phyloP scores from a whole-genome alignment of 2,888 invertebrate species.

The Eutolmus rufibarbis region DNA sequence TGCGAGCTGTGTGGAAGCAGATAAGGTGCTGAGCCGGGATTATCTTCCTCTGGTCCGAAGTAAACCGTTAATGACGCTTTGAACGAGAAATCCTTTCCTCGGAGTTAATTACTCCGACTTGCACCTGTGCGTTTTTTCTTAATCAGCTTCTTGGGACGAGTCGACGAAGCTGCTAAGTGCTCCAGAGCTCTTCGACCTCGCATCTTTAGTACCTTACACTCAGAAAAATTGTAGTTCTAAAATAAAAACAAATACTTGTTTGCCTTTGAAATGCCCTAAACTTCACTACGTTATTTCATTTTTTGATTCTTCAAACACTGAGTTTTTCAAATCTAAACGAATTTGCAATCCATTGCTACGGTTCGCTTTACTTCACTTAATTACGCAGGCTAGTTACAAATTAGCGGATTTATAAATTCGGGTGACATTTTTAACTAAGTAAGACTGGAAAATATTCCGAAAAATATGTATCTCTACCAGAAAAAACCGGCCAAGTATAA shows the following conservation, averaged over 20 bases:
- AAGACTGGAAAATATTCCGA: no score
- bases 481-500: no score
- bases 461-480: no score
- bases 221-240: not conserved
- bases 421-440: no score
- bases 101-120: not conserved
- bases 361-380: no score
- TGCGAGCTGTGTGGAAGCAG: not conserved
- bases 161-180: not conserved
- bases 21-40: conserved; percentile 37
- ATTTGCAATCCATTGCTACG: no score
- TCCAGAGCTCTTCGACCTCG: not conserved
- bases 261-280: no score
- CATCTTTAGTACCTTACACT: not conserved
- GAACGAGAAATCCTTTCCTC: conserved; percentile 22
- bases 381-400: no score
- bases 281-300: no score
- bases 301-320: no score
- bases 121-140: conserved; percentile 23
- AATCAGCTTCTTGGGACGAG: not conserved
- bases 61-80: conserved; percentile 40
- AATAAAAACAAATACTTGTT: not conserved
- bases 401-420: no score
- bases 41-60: conserved; percentile 36
- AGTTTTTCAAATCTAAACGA: no score